Evolutionary conservation across 2,888 invertebrate genomes (phyloP).

Genomic region (Cybosia mesomella): DNA sequence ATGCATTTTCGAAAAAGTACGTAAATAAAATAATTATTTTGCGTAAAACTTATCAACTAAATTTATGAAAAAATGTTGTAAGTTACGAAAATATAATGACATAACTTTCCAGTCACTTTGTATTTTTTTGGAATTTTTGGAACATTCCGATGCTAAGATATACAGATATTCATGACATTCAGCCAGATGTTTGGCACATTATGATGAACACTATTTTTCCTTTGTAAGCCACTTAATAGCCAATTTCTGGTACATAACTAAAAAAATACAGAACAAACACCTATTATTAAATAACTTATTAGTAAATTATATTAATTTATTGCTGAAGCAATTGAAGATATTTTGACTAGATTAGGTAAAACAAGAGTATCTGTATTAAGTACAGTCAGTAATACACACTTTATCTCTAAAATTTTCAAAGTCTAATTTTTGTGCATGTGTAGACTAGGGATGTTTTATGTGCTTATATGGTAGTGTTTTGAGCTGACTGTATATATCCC

Average conservation of each 20-base stretch:
- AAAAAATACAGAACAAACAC: conserved; percentile 1
- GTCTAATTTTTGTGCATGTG: not conserved
- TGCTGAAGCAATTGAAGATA: not conserved
- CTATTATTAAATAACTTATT: not conserved
- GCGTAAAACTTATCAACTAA: no score
- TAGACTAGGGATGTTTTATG: no score
- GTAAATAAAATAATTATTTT: no score
- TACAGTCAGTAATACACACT: not conserved
- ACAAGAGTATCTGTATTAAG: not conserved
- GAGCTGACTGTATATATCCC: no score
- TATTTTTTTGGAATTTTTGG: conserved; percentile 28
- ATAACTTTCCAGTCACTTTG: not conserved
- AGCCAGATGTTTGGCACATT: conserved; percentile 78
- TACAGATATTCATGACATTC: conserved; percentile 47
- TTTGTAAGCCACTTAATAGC: conserved; percentile 44
- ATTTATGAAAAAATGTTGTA: not conserved
- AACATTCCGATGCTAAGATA: conserved; percentile 44
- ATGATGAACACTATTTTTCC: conserved; percentile 69
- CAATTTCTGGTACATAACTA: conserved; percentile 17
- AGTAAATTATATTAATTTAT: not conserved
- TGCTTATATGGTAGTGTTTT: no score
- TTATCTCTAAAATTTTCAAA: not conserved
- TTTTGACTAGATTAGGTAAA: conserved; percentile 1
- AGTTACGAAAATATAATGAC: conserved; percentile 1
- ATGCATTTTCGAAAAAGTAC: no score